Percentiles rank a stretch among this genome's conserved stretches.
Conservation (phyloP, 1,140 invertebrate species). For the Colletes latitarsis region DNA sequence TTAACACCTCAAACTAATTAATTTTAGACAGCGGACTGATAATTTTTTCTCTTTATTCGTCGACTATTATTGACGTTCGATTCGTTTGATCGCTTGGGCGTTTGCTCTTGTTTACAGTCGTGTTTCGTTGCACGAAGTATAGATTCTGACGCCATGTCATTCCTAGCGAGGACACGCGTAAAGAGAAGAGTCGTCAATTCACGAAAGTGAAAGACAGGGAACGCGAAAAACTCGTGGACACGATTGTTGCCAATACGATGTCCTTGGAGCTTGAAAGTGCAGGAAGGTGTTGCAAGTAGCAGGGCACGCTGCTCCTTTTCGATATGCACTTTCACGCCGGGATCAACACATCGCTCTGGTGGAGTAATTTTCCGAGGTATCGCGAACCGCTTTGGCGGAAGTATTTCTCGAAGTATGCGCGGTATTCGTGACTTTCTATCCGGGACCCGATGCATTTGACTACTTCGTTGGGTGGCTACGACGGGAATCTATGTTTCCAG, state of each 20-base stretch:
- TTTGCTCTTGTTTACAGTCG: too few relatives aligned
- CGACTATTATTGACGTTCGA: too few relatives aligned
- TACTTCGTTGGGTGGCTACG: constrained; percentile 58
- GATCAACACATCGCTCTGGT: constrained; percentile 18
- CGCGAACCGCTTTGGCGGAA: constrained; percentile 73
- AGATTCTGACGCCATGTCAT: too few relatives aligned
- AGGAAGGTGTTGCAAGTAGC: constrained; percentile 37
- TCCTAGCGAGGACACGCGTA: too few relatives aligned
- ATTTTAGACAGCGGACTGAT: too few relatives aligned
- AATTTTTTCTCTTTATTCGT: too few relatives aligned
- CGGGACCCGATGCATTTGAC: constrained; percentile 64
- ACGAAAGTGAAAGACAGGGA: constrained; percentile 36
- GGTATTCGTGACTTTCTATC: constrained; percentile 75
- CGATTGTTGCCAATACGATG: constrained; percentile 29
- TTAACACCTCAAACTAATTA: too few relatives aligned
- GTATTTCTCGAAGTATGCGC: constrained; percentile 63
- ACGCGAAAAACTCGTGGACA: constrained; percentile 28
- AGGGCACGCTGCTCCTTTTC: constrained; percentile 34
- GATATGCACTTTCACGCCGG: constrained; percentile 50
- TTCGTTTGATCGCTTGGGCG: too few relatives aligned
- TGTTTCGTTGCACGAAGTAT: too few relatives aligned
- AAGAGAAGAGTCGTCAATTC: background rate
- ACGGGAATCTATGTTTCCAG: constrained; percentile 38
- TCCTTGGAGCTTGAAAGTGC: constrained; percentile 58
- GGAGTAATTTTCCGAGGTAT: constrained; percentile 33